Base-by-base conservation (phyloP, 2,113 vertebrate species). In the Embiotoca jacksoni region DNA sequence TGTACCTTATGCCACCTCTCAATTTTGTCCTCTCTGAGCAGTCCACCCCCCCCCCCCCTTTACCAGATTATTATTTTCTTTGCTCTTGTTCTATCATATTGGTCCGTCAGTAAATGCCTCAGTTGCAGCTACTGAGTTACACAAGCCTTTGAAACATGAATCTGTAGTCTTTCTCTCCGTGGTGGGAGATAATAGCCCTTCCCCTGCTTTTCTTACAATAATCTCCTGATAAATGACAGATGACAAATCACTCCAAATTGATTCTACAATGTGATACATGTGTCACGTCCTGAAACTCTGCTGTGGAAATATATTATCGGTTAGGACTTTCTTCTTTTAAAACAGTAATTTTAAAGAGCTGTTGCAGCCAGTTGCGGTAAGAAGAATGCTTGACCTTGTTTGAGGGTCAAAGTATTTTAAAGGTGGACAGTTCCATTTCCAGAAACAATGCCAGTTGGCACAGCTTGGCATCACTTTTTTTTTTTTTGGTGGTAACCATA, bases 401-500 rank as follows among this genome's bases (percentile, higher is more conserved):
- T 65, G 61, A 0, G 8, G 56, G 65, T 64, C 65, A 70, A 79
- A 77, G n/a, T 57, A 60, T 65, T 78, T 78, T 67, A 66, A 78
- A 82, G 69, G 70, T 53, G 57, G 30, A 57, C 0, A 54, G 59
- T 77, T 78, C 74, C 52, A 77, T 79, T 68, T 67, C 75, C 72
- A 84, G 46, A 77, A 84, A 69, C 49, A 7, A 33, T 74, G 78
- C 88, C 83, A 76, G 37, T 77, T 87, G 90, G 91, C 87, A 84
- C 72, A 2, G 46, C 39, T 37, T 49, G 71, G 75, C 65, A 72
- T 31, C 0, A 2, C 30, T 74, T 63, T 69, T 62, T 86, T 89
- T 63, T 69, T 62, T 86, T 89, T 88, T 81, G 88, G 78, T 69
- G 75, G 88, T 72, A 90, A 89, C 80, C 67, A 59, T 71, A 90